Percentiles rank a stretch among this genome's conserved stretches.
phyloP scores from a whole-genome alignment of 2,888 invertebrate genomes.

The Penaeus monodon region DNA sequence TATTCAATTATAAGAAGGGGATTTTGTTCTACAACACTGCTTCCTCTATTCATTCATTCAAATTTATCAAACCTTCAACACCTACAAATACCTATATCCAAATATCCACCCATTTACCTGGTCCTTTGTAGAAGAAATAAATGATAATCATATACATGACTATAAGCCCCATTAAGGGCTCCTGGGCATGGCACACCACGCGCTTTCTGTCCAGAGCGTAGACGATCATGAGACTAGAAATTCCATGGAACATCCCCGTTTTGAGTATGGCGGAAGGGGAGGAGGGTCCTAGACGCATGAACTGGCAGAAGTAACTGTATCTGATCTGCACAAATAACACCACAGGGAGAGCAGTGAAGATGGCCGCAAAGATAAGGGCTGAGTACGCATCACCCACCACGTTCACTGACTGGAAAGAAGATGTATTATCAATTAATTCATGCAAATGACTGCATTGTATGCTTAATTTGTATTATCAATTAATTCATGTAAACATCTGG shows the following conservation, averaged over 20 bases:
- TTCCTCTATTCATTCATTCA: too few species aligned
- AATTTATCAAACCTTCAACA: too few species aligned
- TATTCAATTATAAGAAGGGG: too few species aligned
- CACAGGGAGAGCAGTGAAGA: constrained; percentile 49
- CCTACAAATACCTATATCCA: too few species aligned
- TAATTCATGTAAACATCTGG: neutral
- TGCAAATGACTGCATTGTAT: neutral
- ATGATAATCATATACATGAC: constrained; percentile 63
- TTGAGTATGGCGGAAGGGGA: constrained; percentile 32
- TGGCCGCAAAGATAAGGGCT: constrained; percentile 49
- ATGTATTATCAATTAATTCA: neutral
- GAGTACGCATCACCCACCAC: constrained; percentile 55
- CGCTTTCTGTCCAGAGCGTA: constrained; percentile 58
- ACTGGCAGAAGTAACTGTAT: constrained; percentile 59
- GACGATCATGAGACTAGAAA: constrained; percentile 44
- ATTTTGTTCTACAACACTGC: too few species aligned
- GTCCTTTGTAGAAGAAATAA: constrained; percentile 61
- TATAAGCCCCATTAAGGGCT: constrained; percentile 61
- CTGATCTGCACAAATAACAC: constrained; percentile 42
- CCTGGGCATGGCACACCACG: constrained; percentile 61
- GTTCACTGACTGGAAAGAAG: constrained; percentile 47
- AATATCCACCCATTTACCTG: constrained; percentile 27
- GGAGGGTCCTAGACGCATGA: constrained; percentile 44
- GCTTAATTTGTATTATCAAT: neutral
- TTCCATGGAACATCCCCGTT: constrained; percentile 46